Percentiles rank a stretch among this genome's conserved stretches.
phyloP scores from a whole-genome alignment of 2,888 invertebrate genomes.

The Agrotis exclamationis region DNA sequence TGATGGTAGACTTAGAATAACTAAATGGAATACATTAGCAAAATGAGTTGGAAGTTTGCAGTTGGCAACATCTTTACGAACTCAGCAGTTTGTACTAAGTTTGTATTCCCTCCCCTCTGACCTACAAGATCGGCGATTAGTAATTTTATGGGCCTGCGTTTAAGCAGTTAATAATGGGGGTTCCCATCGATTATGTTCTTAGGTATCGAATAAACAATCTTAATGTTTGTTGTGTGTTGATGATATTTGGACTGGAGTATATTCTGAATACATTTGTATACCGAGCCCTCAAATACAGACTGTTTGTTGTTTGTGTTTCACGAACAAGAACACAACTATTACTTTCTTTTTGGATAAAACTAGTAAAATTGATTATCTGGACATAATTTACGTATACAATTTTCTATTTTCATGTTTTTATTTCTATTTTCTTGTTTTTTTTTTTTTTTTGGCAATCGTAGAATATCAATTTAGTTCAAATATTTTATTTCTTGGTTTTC shows the following conservation, averaged over 20 bases:
- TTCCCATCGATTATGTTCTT: slow-evolving; percentile 30
- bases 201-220: slow-evolving; percentile 18
- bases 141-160: slow-evolving; percentile 45
- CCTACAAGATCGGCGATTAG: slow-evolving; percentile 47
- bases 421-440: no score
- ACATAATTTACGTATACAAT: no score
- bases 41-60: slow-evolving; percentile 48
- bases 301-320: no score
- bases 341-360: no score
- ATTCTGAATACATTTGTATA: no score
- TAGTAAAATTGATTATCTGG: no score
- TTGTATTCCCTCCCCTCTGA: slow-evolving; percentile 28
- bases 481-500: no score
- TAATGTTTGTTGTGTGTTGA: slow-evolving; percentile 8
- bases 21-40: slow-evolving; percentile 46
- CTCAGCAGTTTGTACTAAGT: slow-evolving; percentile 50
- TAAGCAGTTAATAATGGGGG: slow-evolving; percentile 39
- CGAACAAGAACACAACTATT: no score
- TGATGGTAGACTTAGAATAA: not conserved
- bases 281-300: no score
- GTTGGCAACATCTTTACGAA: slow-evolving; percentile 42
- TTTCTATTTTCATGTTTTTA: no score
- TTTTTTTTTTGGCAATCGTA: no score
- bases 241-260: not conserved
- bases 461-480: no score